A percentile compares a stretch with the other conserved stretches of the same genome.
phyloP scores from a whole-genome alignment of 2,888 invertebrate species.

The Amphipoea lucens region DNA sequence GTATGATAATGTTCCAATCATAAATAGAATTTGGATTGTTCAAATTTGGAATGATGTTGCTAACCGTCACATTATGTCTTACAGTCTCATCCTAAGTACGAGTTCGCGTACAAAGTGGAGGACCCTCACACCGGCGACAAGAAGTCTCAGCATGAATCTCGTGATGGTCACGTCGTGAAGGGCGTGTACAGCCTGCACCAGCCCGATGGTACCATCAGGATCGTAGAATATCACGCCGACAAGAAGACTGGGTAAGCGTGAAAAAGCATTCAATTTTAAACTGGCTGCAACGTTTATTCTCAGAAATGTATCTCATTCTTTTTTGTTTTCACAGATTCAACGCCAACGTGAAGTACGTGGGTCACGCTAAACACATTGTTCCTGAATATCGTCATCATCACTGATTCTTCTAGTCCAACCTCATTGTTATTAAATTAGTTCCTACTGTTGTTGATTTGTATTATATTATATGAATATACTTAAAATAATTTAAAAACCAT shows the following conservation, averaged over 20 bases:
- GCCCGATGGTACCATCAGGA: conserved; percentile 81
- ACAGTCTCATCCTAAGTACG: conserved; percentile 84
- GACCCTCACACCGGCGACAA: conserved; percentile 88
- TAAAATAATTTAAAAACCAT: neutral
- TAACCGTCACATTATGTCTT: conserved; percentile 16
- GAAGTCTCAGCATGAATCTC: conserved; percentile 86
- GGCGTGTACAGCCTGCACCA: conserved; percentile 89
- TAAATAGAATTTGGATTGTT: neutral
- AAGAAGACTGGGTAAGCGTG: conserved; percentile 70
- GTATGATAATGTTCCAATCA: conserved; percentile 3
- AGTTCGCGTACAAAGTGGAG: conserved; percentile 85
- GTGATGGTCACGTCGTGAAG: conserved; percentile 89
- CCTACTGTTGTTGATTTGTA: conserved; percentile 27
- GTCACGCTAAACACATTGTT: conserved; percentile 65
- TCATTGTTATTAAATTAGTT: conserved; percentile 20
- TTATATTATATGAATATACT: conserved; percentile 9
- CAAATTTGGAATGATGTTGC: neutral
- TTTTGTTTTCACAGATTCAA: conserved; percentile 68
- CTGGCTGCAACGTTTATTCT: neutral
- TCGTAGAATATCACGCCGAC: conserved; percentile 86
- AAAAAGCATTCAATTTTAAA: neutral
- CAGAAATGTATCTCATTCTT: neutral
- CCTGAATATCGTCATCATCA: conserved; percentile 64
- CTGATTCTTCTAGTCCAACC: neutral
- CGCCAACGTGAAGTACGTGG: conserved; percentile 71